phyloP scores from a whole-genome alignment of 2,797 vertebrate genomes.

The Eidolon dupreanum region DNA sequence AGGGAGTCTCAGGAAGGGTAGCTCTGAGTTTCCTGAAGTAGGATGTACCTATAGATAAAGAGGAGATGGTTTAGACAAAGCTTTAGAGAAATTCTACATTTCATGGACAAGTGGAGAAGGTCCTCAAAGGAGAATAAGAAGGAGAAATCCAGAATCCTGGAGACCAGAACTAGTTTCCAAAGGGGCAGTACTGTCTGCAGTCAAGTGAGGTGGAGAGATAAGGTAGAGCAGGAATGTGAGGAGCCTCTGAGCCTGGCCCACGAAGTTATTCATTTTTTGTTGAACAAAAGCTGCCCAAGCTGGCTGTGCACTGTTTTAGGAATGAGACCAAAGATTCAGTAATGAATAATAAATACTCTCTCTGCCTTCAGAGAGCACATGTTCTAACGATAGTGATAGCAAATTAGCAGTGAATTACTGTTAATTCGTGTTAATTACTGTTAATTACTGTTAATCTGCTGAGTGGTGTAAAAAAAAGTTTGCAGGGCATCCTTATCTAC shows the following conservation, averaged over 20 bases:
- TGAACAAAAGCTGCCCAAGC: neutral
- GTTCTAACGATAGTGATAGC: neutral
- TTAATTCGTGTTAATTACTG: too few species aligned
- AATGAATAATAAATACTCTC: neutral
- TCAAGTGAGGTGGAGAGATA: neutral
- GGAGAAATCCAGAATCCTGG: neutral
- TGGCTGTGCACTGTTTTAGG: neutral
- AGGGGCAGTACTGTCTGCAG: neutral
- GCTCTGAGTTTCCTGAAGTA: neutral
- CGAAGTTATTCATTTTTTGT: neutral
- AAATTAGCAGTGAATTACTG: neutral
- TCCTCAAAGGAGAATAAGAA: neutral
- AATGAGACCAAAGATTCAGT: neutral
- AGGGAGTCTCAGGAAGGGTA: neutral
- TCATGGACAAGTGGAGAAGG: neutral
- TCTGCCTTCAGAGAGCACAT: neutral
- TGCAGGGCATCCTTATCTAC: neutral
- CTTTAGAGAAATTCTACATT: neutral
- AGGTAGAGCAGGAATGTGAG: neutral
- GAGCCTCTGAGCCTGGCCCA: neutral
- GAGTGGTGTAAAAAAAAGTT: neutral
- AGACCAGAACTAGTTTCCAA: neutral
- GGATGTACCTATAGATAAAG: fast-evolving
- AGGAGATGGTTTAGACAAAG: neutral
- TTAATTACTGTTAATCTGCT: neutral